phyloP scores from a whole-genome alignment of 2,797 vertebrate genomes.

The Sebastes minor region DNA sequence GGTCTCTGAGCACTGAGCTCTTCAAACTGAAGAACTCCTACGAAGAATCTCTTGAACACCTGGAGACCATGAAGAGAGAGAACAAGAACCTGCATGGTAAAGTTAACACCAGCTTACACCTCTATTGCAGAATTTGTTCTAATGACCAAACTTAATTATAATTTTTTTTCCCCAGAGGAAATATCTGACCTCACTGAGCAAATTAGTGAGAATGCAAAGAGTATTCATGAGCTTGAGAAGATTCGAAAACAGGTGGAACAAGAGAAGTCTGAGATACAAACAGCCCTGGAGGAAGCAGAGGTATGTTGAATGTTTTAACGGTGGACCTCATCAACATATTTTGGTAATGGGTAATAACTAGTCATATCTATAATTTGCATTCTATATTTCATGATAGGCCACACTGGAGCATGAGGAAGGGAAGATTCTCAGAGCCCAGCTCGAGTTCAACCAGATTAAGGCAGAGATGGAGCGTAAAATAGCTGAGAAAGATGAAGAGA shows the following conservation, averaged over 20 bases:
- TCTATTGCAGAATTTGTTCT: not conserved
- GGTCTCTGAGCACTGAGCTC: conserved; percentile 82
- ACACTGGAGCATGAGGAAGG: conserved; percentile 88
- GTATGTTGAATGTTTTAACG: conserved; percentile 22
- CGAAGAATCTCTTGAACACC: conserved; percentile 76
- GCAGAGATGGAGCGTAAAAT: conserved; percentile 89
- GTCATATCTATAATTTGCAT: not conserved
- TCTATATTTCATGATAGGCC: conserved; percentile 37
- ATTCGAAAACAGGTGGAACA: conserved; percentile 85
- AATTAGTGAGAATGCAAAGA: conserved; percentile 83
- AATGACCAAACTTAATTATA: not conserved
- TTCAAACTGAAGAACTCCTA: conserved; percentile 87
- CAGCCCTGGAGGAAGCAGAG: conserved; percentile 86
- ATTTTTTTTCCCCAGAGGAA: conserved; percentile 73
- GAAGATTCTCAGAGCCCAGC: conserved; percentile 87
- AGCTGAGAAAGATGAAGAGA: conserved; percentile 89
- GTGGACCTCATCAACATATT: not conserved
- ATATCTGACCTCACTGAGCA: conserved; percentile 88
- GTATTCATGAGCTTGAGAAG: conserved; percentile 86
- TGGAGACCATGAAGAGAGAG: conserved; percentile 84
- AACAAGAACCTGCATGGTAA: conserved; percentile 82
- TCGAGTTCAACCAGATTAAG: conserved; percentile 89
- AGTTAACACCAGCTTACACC: fast-evolving
- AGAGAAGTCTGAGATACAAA: conserved; percentile 84
- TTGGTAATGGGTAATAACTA: not conserved